A percentile compares a stretch with the other conserved stretches of the same genome.
Evolutionary conservation across 2,888 invertebrate genomes (phyloP).

Genomic region (Pachliopta kotzebuea): DNA sequence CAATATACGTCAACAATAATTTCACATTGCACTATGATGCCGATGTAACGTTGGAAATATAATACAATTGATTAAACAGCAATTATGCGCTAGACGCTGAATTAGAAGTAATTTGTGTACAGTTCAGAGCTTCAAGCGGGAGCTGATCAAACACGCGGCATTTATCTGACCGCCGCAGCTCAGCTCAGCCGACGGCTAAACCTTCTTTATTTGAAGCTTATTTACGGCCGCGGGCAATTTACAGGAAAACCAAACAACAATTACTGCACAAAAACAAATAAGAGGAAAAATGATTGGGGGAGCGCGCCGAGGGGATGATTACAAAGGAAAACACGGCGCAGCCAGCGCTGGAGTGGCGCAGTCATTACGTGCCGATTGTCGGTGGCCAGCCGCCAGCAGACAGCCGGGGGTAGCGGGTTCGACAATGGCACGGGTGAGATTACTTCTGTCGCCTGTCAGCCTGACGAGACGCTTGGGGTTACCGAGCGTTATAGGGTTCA

Average conservation of each 20-base stretch:
- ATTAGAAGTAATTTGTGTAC: too few species aligned
- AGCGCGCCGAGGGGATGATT: slow-evolving; percentile 55
- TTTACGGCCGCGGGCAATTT: slow-evolving; percentile 68
- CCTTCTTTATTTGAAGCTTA: slow-evolving; percentile 43
- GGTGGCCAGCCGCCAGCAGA: slow-evolving; percentile 45
- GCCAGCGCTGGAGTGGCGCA: slow-evolving; percentile 46
- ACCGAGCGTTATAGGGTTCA: slow-evolving; percentile 14
- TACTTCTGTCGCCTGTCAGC: slow-evolving; percentile 63
- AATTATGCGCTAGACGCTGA: too few species aligned
- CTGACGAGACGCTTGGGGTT: slow-evolving; percentile 36
- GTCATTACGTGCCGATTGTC: slow-evolving; percentile 50
- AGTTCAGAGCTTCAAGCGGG: too few species aligned
- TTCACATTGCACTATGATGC: not conserved
- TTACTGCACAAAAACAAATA: slow-evolving; percentile 78
- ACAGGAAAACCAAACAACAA: slow-evolving; percentile 76
- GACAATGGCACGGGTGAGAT: slow-evolving; percentile 64
- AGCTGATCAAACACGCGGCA: slow-evolving; percentile 4
- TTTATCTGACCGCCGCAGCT: slow-evolving; percentile 25
- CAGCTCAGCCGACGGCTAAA: slow-evolving; percentile 33
- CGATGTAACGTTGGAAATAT: too few species aligned
- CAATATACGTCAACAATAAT: too few species aligned
- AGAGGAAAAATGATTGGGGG: slow-evolving; percentile 75
- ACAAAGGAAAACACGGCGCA: slow-evolving; percentile 67
- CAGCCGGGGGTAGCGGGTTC: slow-evolving; percentile 57
- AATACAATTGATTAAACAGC: too few species aligned